Evolutionary conservation across 2,797 vertebrate genomes (phyloP).

Genomic region (Macropodus opercularis): DNA sequence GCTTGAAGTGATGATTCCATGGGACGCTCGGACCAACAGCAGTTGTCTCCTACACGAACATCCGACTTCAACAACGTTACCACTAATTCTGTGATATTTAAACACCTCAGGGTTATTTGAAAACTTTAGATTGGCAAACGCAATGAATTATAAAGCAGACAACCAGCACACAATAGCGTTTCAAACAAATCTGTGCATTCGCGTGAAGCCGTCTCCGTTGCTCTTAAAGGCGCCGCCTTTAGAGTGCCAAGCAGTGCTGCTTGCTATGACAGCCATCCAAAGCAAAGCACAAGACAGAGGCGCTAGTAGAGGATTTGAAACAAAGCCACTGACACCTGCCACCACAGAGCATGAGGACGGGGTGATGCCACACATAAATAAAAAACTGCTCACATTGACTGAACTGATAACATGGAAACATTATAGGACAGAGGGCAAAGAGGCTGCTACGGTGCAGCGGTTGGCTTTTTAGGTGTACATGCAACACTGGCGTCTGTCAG

Average conservation of each 20-base stretch:
- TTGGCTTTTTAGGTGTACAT: constrained; percentile 31
- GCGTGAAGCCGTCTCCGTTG: constrained; percentile 7
- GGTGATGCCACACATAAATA: constrained; percentile 60
- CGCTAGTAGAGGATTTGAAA: constrained; percentile 45
- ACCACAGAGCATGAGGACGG: constrained; percentile 35
- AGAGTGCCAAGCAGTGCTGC: constrained; percentile 20
- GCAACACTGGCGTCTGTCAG: constrained; percentile 45
- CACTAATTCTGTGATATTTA: fast-evolving
- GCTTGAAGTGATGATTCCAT: neutral
- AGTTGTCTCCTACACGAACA: no score
- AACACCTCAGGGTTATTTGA: no score
- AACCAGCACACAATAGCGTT: no score
- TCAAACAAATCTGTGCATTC: no score
- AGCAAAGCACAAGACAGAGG: constrained; percentile 42
- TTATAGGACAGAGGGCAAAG: constrained; percentile 35
- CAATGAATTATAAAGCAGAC: neutral
- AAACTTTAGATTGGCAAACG: no score
- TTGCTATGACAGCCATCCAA: constrained; percentile 46
- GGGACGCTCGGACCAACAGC: constrained; percentile 2
- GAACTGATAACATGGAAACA: constrained; percentile 43
- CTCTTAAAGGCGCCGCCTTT: constrained; percentile 27
- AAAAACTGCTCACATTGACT: constrained; percentile 55
- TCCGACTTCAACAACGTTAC: neutral
- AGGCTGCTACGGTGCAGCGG: constrained; percentile 46
- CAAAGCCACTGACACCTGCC: constrained; percentile 58